A percentile compares a stretch with the other conserved stretches of the same genome.
These are phyloP conservation scores for Chaitophorus viminalis DNA, from an alignment of 2,888 invertebrate species.

Conservation along the genomic window DNA sequence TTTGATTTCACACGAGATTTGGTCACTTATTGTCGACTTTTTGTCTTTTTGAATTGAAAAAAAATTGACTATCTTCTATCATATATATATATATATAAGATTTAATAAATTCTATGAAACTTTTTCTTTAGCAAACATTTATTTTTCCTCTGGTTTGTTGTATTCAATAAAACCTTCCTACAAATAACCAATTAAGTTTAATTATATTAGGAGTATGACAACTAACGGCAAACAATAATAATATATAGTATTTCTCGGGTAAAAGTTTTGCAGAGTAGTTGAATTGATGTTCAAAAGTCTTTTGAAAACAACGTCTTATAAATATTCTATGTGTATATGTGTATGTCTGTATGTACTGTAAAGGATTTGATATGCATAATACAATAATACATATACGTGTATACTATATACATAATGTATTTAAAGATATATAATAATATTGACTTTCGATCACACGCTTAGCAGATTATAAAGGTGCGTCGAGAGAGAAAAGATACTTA, in stretches of 20 bases:
- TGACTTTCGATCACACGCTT: background rate
- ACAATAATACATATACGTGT: too few species aligned
- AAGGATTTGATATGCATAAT: too few species aligned
- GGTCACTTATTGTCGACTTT: background rate
- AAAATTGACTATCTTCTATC: background rate
- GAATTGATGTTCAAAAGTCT: too few species aligned
- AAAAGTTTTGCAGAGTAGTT: too few species aligned
- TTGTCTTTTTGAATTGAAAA: constrained; percentile 17
- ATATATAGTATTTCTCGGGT: too few species aligned
- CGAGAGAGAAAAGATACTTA: background rate
- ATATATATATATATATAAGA: constrained; percentile 9
- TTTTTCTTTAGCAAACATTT: background rate
- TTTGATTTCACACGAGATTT: constrained; percentile 11
- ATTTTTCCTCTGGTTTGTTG: too few species aligned
- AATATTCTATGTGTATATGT: too few species aligned
- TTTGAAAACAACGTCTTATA: too few species aligned
- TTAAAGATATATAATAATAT: background rate
- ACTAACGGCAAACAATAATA: too few species aligned
- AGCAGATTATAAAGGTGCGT: background rate
- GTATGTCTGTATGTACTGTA: background rate
- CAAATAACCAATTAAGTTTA: too few species aligned
- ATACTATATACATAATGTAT: background rate
- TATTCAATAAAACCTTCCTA: too few species aligned
- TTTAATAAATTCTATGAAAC: background rate
- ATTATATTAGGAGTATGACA: too few species aligned